phyloP scores from a whole-genome alignment of 2,113 vertebrate genomes.

The Thoracochromis brauschi region DNA sequence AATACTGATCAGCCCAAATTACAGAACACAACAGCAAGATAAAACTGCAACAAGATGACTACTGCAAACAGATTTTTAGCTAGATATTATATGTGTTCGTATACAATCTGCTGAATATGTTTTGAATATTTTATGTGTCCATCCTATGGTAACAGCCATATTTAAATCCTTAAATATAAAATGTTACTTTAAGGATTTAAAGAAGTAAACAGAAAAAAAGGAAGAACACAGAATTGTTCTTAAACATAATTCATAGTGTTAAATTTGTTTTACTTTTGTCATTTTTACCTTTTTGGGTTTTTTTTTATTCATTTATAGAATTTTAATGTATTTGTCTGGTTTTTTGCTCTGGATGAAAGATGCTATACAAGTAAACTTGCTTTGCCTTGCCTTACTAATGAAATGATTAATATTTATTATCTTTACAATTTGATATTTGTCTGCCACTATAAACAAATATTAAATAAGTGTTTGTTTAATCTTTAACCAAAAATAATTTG shows the following conservation, averaged over 20 bases:
- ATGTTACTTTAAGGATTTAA: not conserved
- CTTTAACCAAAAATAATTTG: not conserved
- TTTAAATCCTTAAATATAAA: not conserved
- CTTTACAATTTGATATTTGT: not conserved
- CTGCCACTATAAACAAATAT: not conserved
- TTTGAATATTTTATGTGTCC: not conserved
- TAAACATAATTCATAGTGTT: not conserved
- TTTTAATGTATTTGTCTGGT: not conserved
- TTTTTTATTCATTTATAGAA: not conserved
- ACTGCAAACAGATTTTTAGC: not conserved
- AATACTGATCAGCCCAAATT: not conserved
- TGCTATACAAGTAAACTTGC: not conserved
- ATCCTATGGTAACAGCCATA: not conserved
- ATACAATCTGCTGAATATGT: not conserved
- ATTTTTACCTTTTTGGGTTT: rapidly evolving
- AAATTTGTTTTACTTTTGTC: not conserved
- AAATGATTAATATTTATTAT: not conserved
- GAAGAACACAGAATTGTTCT: not conserved
- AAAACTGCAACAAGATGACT: not conserved
- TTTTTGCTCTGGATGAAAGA: not conserved
- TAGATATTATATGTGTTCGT: not conserved
- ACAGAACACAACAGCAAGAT: not conserved
- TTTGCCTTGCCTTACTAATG: not conserved
- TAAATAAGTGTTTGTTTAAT: not conserved
- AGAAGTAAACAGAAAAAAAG: not conserved